Conservation (phyloP, 2,113 vertebrate species). For the Scomber colias region DNA sequence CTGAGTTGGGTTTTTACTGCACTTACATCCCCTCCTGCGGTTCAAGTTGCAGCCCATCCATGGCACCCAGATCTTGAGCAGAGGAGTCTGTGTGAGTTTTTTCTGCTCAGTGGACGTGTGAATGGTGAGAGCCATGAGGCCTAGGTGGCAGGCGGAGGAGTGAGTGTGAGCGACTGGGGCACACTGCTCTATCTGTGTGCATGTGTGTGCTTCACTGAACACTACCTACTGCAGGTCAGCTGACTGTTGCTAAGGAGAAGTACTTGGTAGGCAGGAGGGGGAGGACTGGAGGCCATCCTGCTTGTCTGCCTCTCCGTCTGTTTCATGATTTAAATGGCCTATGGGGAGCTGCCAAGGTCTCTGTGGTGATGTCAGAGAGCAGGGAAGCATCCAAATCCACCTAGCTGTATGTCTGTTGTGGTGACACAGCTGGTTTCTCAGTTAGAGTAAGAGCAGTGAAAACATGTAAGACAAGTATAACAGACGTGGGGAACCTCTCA, state of each 20-base stretch:
- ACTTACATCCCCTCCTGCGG: slow-evolving; percentile 89
- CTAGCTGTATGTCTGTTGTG: not conserved
- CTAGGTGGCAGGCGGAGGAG: slow-evolving; percentile 13
- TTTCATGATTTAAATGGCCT: slow-evolving; percentile 36
- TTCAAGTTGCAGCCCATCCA: slow-evolving; percentile 79
- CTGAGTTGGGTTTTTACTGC: not conserved
- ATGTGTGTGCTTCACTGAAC: slow-evolving; percentile 58
- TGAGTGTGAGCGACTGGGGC: not conserved
- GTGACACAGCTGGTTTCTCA: slow-evolving; percentile 11
- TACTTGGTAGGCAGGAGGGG: slow-evolving; percentile 49
- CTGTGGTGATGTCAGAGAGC: slow-evolving; percentile 22
- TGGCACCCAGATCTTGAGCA: slow-evolving; percentile 93
- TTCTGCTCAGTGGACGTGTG: slow-evolving; percentile 76
- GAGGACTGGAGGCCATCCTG: slow-evolving; percentile 28
- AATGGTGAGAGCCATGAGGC: slow-evolving; percentile 55
- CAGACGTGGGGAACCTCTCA: not conserved
- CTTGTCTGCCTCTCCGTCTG: slow-evolving; percentile 40
- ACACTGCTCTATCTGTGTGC: slow-evolving; percentile 28
- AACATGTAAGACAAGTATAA: not conserved
- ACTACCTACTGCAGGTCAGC: slow-evolving; percentile 71
- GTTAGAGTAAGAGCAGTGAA: not conserved
- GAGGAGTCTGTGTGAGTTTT: slow-evolving; percentile 87
- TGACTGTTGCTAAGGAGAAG: slow-evolving; percentile 75
- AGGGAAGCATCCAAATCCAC: not conserved
- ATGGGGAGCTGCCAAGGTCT: slow-evolving; percentile 25